Base-by-base conservation (phyloP, 92 coral and sea anemone genomes). In the Palythoa caribaeorum region DNA sequence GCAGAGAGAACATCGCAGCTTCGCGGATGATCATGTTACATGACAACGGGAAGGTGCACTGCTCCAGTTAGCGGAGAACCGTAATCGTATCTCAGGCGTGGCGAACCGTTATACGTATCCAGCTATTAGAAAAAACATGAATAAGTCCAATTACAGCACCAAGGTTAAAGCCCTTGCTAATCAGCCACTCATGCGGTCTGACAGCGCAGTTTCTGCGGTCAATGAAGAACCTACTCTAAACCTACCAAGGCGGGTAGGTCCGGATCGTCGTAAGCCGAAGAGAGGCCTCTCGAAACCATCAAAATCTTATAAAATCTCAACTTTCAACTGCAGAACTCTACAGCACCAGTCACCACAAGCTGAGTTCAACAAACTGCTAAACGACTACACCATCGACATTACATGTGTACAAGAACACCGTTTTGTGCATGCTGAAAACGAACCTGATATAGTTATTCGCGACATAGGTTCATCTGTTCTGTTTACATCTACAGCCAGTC, bases 321-420 rank as follows among this genome's bases (percentile, higher is more conserved):
- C 19, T 13, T 57, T 57, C 65, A 57, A 57, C 65, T 57, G 65
- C 65, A 57, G 65, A 57, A 57, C 65, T 57, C 65, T 57, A 57
- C 65, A 57, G 65, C 65, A 57, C 65, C 65, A 77, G 81, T 77
- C 62, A 50, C 62, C 83, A 51, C 83, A 62, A n/a, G 83, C 83
- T 77, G 83, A 77, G 83, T 38, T 77, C 62, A 47, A 77, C 62
- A 54, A 51, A 51, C 83, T 51, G 62, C 55, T 77, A 54, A 77
- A 77, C 83, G 62, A 77, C 55, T 77, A 51, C 57, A 77, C 62
- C 83, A 28, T 77, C 12, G 62, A 77, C 55, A 77, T 77, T 38
- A 62, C 62, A 54, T 77, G 83, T 77, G 62, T 77, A 54, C 83
- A 77, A 47, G 83, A 77, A 77, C 63, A 77, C 62, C 83, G 83